Evolutionary conservation across 2,888 invertebrate genomes (phyloP), one percentile per base, ranked within the genome.

Genomic region (Ochlodes sylvanus): DNA sequence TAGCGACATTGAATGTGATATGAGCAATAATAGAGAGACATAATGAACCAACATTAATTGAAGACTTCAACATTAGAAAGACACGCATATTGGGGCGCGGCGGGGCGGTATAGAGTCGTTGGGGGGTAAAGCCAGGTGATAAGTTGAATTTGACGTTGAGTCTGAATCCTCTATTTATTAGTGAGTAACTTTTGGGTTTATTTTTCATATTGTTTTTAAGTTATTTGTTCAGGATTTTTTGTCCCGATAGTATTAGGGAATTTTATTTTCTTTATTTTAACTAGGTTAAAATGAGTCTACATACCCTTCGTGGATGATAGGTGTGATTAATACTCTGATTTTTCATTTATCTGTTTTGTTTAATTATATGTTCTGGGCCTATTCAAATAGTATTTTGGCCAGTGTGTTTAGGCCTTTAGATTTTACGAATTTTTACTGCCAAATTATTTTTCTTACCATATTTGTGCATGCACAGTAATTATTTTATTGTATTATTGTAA

Each of bases 241-340:
- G 92, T 93, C 93, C 93, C 92, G 87, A 89, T 93, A 93, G 92
- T 88, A 89, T 92, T 92, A 93, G 93, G 93, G 93, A 91, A 91
- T 92, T 92, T 93, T 91, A 91, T 92, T 92, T 92, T 92, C 82
- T 90, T 92, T 92, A 89, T 89, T 90, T 89, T 86, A 90, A 85
- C 82, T 91, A 91, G 88, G 83, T 88, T 87, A 88, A 87, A 86
- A 83, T 73, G 86, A 88, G 90, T 90, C 88, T 88, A 83, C 87
- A 88, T 84, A 82, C 87, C 86, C 81, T 87, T 90, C 87, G 86
- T 84, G 81, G 83, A 84, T 81, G 86, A 88, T 83, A 86, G 89
- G 90, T 86, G 90, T 89, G 88, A 87, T 89, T 87, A 92, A 92
- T 92, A 93, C 92, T 93, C 92, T 86, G 78, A 87, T 90, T 90